phyloP scores from a whole-genome alignment of 2,888 invertebrate genomes.

The Plebejus melissa region DNA sequence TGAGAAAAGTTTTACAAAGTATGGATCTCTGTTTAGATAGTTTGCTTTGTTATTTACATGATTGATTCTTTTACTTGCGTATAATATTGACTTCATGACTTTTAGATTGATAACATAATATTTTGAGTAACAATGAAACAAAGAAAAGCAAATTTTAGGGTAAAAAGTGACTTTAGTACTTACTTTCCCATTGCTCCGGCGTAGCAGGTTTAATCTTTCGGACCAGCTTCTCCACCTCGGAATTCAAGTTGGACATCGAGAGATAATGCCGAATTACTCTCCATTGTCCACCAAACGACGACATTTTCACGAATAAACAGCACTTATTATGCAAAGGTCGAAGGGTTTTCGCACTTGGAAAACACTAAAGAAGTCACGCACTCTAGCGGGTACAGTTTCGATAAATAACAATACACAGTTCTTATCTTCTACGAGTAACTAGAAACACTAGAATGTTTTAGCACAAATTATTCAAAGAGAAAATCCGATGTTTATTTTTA shows the following conservation, averaged over 20 bases:
- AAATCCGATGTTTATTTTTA: constrained; percentile 15
- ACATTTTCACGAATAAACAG: constrained; percentile 46
- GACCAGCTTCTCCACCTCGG: constrained; percentile 63
- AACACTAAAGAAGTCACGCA: constrained; percentile 37
- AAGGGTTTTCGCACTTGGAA: constrained; percentile 24
- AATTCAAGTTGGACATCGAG: constrained; percentile 56
- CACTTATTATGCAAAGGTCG: constrained; percentile 7
- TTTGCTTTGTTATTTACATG: neutral
- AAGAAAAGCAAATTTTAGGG: neutral
- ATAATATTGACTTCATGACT: neutral
- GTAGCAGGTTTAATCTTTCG: constrained; percentile 58
- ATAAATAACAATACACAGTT: neutral
- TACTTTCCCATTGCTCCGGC: constrained; percentile 69
- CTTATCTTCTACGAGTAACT: neutral
- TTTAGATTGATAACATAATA: neutral
- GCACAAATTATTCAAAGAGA: neutral
- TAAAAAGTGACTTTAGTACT: constrained; percentile 41
- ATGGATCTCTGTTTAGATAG: neutral
- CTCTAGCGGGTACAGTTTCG: constrained; percentile 14
- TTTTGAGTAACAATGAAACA: no score
- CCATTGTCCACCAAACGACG: constrained; percentile 69
- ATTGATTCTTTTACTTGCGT: neutral
- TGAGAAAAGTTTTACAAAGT: neutral
- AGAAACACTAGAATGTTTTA: neutral
- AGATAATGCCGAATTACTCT: constrained; percentile 64